Evolutionary conservation across 2,797 vertebrate genomes (phyloP), one percentile per base, ranked within the genome.

Genomic region (Chromis chromis): DNA sequence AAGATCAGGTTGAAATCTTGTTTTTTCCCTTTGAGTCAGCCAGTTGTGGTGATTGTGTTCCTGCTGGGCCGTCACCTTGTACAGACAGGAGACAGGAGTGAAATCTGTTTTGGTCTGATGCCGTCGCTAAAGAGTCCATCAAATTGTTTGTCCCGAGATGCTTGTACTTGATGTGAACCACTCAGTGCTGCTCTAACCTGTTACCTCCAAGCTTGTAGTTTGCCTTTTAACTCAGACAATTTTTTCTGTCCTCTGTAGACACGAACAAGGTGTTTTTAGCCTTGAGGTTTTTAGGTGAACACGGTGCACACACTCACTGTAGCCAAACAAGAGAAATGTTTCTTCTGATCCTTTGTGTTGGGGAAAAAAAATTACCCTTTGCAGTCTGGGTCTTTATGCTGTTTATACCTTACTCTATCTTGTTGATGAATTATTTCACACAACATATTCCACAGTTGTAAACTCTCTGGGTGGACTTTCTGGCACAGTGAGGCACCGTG

Each of bases 381-480:
- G 64, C 49, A 50, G 3, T 65, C 44, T 66, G 40, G 40, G 40
- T 16, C 4, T 2, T n/a, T 65, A 28, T 48, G 16, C 24, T n/a
- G 19, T 31, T 42, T 42, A 14, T 42, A 42, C 44, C 68, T 46
- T 58, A 4, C 52, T 78, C 42, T 61, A 48, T 53, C 33, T 62
- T 36, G 6, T 24, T 66, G 50, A 78, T 66, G 40, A 60, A 69
- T 55, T 28, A 60, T 50, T 65, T 67, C 24, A n/a, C 50, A 27
- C 22, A 27, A 24, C 33, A 17, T 52, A 59, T 75, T 50, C 8
- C 14, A 49, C 36, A 7, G 5, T 13, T 49, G 48, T 66, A 21
- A 65, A 58, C 16, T 3, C 64, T 49, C 21, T n/a, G 24, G 21
- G 24, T 36, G 24, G 24, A 40, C 22, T 14, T 55, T 21, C 49